Percentiles rank a stretch among this genome's conserved stretches.
Conservation (phyloP, 2,797 vertebrate species). For the Pagetopsis macropterus region DNA sequence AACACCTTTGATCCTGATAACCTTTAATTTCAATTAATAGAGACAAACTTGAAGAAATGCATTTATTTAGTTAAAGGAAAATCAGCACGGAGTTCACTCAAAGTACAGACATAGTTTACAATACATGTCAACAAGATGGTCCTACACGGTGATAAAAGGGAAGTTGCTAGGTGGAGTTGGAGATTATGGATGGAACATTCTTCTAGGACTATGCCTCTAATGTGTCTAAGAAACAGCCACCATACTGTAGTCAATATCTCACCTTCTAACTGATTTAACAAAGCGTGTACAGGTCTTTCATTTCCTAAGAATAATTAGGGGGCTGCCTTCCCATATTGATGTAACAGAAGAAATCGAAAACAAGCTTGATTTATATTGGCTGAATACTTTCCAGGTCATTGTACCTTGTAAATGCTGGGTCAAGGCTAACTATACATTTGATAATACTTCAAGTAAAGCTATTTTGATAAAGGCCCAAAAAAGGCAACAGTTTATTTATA, state of each 20-base stretch:
- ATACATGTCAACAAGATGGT: neutral
- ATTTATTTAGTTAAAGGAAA: neutral
- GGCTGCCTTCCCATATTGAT: conserved; percentile 23
- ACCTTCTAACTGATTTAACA: neutral
- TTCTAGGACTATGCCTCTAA: neutral
- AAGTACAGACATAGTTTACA: neutral
- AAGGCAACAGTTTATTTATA: conserved; percentile 18
- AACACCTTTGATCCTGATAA: too few relatives aligned
- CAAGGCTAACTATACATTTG: neutral
- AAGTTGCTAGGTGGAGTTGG: neutral
- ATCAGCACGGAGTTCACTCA: neutral
- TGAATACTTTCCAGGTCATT: neutral
- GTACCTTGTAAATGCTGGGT: neutral
- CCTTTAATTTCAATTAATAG: too few relatives aligned
- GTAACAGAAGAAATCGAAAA: conserved; percentile 1
- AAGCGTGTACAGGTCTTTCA: neutral
- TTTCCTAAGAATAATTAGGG: conserved; percentile 1
- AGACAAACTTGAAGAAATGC: neutral
- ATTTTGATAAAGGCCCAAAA: neutral
- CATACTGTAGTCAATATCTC: neutral
- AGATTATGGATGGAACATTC: neutral
- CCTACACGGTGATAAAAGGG: neutral
- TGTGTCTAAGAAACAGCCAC: neutral
- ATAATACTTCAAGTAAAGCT: neutral
- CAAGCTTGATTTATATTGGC: conserved; percentile 12